Percentiles rank a stretch among this genome's conserved stretches.
phyloP scores from a whole-genome alignment of 2,888 invertebrate genomes.

The Pecten maximus region DNA sequence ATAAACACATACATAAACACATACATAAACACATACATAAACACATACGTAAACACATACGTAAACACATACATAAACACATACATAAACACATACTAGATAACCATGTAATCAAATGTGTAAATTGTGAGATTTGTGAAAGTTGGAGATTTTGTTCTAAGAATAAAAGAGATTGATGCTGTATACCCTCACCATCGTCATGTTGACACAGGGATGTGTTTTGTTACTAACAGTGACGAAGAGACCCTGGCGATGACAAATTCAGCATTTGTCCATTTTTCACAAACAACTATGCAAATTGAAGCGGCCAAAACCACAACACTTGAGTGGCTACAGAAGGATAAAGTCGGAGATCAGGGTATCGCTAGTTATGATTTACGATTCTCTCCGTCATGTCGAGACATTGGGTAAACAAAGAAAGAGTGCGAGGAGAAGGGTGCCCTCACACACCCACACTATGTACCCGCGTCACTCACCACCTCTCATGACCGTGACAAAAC shows the following conservation, averaged over 20 bases:
- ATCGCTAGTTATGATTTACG: constrained; percentile 11
- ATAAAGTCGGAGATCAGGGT: neutral
- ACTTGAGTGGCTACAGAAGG: constrained; percentile 17
- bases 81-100: too few relatives aligned
- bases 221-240: neutral
- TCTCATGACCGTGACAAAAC: neutral
- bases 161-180: neutral
- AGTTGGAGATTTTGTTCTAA: too few relatives aligned
- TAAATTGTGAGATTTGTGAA: too few relatives aligned
- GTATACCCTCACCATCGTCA: neutral
- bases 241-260: neutral
- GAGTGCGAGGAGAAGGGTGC: neutral
- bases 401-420: constrained; percentile 5
- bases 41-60: too few relatives aligned
- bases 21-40: too few relatives aligned
- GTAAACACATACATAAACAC: too few relatives aligned
- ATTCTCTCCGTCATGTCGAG: neutral
- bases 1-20: too few relatives aligned
- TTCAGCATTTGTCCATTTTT: constrained; percentile 11
- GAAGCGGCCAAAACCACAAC: constrained; percentile 18
- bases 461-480: neutral
- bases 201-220: neutral
- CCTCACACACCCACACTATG: neutral
- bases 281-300: constrained; percentile 3
- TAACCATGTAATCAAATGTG: too few relatives aligned